Conservation (phyloP, 2,113 vertebrate species). For the Petroica traversi region DNA sequence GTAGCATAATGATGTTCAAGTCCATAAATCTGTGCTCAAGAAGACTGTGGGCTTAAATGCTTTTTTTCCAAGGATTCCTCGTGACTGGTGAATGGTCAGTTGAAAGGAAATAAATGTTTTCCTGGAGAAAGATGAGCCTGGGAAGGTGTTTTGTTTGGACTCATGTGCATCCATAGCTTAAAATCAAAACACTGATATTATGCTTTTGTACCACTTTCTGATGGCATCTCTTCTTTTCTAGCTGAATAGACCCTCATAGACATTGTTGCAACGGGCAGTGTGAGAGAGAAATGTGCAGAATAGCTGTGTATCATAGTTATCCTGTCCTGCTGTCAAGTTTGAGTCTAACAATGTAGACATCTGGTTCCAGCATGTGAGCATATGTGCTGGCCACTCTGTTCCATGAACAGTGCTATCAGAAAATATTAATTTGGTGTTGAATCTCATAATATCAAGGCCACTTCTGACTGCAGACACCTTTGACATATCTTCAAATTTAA, state of each 20-base stretch:
- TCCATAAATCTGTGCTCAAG: not conserved
- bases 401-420: not conserved
- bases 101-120: not conserved
- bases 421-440: not conserved
- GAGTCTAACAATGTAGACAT: not conserved
- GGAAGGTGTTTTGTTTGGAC: not conserved
- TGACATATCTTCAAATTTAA: not conserved
- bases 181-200: not conserved
- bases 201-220: not conserved
- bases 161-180: not conserved
- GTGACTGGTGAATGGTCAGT: not conserved
- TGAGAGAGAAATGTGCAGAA: not conserved
- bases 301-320: not conserved
- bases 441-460: rapidly evolving
- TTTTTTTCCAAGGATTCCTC: not conserved
- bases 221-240: not conserved
- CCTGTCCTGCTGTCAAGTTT: not conserved
- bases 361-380: not conserved
- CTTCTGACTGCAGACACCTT: not conserved
- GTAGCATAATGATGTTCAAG: not conserved
- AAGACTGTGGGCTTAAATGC: not conserved
- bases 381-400: not conserved
- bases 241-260: not conserved
- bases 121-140: not conserved
- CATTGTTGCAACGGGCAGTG: not conserved